These are phyloP conservation scores for Noctilio leporinus DNA, from an alignment of 2,113 vertebrate genomes.

Conservation along the genomic window DNA sequence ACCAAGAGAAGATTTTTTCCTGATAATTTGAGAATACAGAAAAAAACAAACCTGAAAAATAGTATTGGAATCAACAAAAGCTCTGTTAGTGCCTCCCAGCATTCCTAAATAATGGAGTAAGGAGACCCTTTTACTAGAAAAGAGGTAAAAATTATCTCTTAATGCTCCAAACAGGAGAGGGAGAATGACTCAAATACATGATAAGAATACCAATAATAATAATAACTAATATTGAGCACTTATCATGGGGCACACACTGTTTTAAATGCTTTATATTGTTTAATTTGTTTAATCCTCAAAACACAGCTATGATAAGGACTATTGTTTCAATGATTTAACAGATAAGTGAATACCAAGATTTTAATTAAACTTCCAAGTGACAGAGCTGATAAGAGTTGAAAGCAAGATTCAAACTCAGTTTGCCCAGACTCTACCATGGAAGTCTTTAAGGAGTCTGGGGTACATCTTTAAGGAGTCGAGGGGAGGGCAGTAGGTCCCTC, in stretches of 20 bases:
- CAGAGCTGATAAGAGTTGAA: not conserved
- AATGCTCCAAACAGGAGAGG: not conserved
- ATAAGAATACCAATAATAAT: not conserved
- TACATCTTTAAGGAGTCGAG: not conserved
- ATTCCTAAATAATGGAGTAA: not conserved
- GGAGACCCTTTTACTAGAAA: not conserved
- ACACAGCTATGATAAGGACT: not conserved
- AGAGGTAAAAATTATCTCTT: not conserved
- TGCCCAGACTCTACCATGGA: rapidly evolving
- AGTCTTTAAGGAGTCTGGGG: not conserved
- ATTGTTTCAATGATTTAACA: not conserved
- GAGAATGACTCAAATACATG: not conserved
- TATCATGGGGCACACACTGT: not conserved
- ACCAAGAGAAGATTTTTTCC: not conserved
- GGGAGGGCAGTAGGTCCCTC: not conserved
- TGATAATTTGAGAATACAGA: not conserved
- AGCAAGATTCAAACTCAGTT: not conserved
- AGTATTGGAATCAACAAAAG: not conserved
- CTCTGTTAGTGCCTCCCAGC: not conserved
- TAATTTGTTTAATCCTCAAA: not conserved
- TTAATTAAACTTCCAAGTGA: not conserved
- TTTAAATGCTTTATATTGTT: not conserved
- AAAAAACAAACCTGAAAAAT: not conserved
- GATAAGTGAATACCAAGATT: not conserved
- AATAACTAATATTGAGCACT: not conserved